Conservation (phyloP, 2,797 vertebrate species). For the Acrocephalus scirpaceus region DNA sequence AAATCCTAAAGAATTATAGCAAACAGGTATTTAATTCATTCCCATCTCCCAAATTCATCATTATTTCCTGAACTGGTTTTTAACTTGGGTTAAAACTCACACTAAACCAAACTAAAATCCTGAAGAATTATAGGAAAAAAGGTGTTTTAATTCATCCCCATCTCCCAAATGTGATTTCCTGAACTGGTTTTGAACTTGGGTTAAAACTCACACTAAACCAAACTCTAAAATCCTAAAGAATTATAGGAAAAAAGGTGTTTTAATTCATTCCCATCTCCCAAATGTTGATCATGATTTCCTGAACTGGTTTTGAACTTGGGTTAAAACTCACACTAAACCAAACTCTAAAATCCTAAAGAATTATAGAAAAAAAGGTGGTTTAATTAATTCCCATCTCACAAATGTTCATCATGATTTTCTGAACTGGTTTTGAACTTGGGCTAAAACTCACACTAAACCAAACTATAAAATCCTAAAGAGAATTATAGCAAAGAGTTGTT, state of each 20-base stretch:
- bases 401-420: accelerated
- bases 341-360: not conserved
- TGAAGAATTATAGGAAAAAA: accelerated
- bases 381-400: not conserved
- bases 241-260: not conserved
- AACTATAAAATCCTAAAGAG: not conserved
- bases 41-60: not conserved
- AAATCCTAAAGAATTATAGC: not conserved
- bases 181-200: not conserved
- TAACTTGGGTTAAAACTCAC: not conserved
- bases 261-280: not conserved
- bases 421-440: not conserved
- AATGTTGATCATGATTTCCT: accelerated
- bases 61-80: not conserved
- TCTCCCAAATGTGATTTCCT: not conserved
- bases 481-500: not conserved
- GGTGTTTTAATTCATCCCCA: not conserved
- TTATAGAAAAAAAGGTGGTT: not conserved
- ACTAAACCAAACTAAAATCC: not conserved
- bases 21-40: not conserved
- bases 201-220: not conserved
- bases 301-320: not conserved
- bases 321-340: not conserved
- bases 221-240: not conserved
- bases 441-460: not conserved